Base-by-base conservation (phyloP, 2,888 invertebrate genomes). In the Ophion ventricosus region DNA sequence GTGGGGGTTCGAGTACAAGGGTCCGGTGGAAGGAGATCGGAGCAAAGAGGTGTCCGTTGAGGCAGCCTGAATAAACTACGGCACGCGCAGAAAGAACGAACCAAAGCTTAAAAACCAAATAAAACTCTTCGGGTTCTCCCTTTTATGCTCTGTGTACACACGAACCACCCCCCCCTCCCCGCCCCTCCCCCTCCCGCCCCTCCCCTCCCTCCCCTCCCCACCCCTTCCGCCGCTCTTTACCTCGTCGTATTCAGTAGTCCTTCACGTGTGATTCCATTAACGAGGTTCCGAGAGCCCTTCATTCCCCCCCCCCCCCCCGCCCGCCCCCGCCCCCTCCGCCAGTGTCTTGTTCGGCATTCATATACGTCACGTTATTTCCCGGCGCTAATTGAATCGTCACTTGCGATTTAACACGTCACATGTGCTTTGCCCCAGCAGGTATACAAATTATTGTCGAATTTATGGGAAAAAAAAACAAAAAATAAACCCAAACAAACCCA, bases 41-140 rank as follows among this genome's bases (percentile, higher is more conserved):
- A 64, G 74, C 23, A 57, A 66, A 77, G 76, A 88, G 87, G 86
- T 87, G 84, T 86, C 83, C 80, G 87, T 75, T 67, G 67, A 86
- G 86, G 87, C 82, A 87, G 86, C 86, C 86, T 87, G 86, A 87
- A 86, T 87, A 88, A 88, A 88, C 88, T 79, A 83, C 83, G 88
- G 88, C 88, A 88, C 88, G 88, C 86, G 88, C 82, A 83, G 84
- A 82, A 80, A 76, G 75, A 43, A 14, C 79, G 70, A 74, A 73
- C 84, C 76, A 78, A 87, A 85, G 85, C 82, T 85, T 81, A 84
- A 87, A 87, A 86, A 84, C 84, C 85, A 87, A 87, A n/a, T n/a
- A 84, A 87, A 87, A 87, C 86, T 86, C 82, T 63, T 67, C 26
- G 76, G 26, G 57, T 26, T 54, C 40, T 35, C 54, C 17, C 43